A percentile compares a stretch with the other conserved stretches of the same genome.
These are phyloP conservation scores for Sebastes itinus DNA, from an alignment of 2,797 vertebrate genomes.

Conservation along the genomic window DNA sequence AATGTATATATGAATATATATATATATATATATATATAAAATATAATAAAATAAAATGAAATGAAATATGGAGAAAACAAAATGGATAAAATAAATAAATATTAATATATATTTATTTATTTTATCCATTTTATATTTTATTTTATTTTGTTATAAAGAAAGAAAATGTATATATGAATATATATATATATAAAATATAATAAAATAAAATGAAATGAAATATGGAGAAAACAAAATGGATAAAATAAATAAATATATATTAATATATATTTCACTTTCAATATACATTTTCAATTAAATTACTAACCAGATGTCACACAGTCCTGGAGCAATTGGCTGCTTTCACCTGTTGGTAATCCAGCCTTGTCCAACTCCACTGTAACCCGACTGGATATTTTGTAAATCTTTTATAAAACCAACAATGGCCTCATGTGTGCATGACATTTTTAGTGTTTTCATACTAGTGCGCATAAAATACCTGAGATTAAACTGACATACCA, in stretches of 20 bases:
- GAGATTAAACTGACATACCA: background rate
- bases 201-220: background rate
- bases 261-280: no score
- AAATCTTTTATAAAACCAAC: background rate
- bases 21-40: no score
- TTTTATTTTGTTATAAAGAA: no score
- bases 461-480: no score
- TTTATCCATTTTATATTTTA: no score
- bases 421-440: background rate
- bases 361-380: background rate
- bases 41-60: no score
- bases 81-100: background rate
- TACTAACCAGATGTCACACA: background rate
- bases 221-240: no score
- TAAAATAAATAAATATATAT: background rate
- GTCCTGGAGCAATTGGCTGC: background rate
- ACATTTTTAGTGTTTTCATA: background rate
- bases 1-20: no score
- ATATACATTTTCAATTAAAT: background rate
- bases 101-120: no score
- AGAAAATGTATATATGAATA: no score
- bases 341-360: background rate
- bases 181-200: no score
- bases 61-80: background rate
- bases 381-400: background rate